Evolutionary conservation across 1,140 invertebrate genomes (phyloP).

Genomic region (Rhynchophorus ferrugineus): DNA sequence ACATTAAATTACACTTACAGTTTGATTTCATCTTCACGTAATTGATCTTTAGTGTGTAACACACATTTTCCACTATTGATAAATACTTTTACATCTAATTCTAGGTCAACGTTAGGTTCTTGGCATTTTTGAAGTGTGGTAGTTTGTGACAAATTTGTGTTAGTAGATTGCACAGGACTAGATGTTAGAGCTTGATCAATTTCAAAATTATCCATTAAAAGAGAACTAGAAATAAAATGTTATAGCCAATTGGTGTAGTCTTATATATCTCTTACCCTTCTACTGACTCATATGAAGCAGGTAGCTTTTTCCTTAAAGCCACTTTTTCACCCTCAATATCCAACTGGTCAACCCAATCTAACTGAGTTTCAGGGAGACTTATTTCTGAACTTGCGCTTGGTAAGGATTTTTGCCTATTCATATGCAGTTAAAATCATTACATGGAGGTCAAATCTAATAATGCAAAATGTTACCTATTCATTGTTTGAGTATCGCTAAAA

Average conservation of each 20-base stretch:
- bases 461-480: constrained; percentile 50
- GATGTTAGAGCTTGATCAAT: constrained; percentile 24
- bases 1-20: constrained; percentile 37
- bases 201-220: constrained; percentile 27
- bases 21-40: constrained; percentile 62
- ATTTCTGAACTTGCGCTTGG: constrained; percentile 63
- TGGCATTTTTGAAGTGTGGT: constrained; percentile 48
- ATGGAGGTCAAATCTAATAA: too few species aligned
- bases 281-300: constrained; percentile 34
- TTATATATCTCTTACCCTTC: constrained; percentile 28
- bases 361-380: constrained; percentile 52
- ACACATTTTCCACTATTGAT: constrained; percentile 97
- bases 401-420: constrained; percentile 54
- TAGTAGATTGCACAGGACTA: constrained; percentile 20
- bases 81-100: constrained; percentile 91
- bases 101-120: constrained; percentile 94
- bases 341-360: constrained; percentile 51
- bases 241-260: not conserved
- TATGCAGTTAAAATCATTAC: not conserved
- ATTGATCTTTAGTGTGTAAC: constrained; percentile 82
- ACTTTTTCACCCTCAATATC: constrained; percentile 59
- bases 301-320: constrained; percentile 52
- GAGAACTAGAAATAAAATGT: constrained; percentile 16
- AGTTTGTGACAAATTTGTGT: constrained; percentile 14
- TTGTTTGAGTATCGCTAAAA: constrained; percentile 53